Conservation (phyloP, 2,888 invertebrate species). For the Idaea dimidiata region DNA sequence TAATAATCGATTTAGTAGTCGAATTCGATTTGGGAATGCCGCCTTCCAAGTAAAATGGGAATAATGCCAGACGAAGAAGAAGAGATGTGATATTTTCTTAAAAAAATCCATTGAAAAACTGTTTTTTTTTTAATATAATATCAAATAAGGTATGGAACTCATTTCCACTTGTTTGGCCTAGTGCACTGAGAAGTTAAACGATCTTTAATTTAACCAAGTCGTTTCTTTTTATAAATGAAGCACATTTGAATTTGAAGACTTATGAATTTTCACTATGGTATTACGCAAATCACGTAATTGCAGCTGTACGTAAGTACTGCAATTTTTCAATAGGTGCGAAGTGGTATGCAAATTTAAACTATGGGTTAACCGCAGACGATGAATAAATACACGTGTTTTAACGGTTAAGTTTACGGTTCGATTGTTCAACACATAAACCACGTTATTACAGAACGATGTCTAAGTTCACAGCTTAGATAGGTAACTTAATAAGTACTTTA, state of each 20-base stretch:
- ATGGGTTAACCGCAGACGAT: slow-evolving; percentile 40
- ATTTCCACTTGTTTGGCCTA: too few relatives aligned
- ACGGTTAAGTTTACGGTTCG: slow-evolving; percentile 28
- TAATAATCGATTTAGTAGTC: too few relatives aligned
- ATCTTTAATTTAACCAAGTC: not conserved
- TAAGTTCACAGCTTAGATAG: too few relatives aligned
- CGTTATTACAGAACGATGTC: not conserved
- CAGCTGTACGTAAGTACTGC: slow-evolving; percentile 45
- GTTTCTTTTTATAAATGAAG: not conserved
- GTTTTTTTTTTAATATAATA: too few relatives aligned
- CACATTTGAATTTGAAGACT: slow-evolving; percentile 10
- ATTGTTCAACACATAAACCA: slow-evolving; percentile 7
- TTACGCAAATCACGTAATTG: slow-evolving; percentile 66
- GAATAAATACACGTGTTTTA: slow-evolving; percentile 30
- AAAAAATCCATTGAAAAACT: too few relatives aligned
- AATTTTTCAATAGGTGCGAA: slow-evolving; percentile 43
- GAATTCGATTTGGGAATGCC: too few relatives aligned
- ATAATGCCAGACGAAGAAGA: too few relatives aligned
- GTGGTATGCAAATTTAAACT: slow-evolving; percentile 57
- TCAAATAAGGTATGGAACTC: too few relatives aligned
- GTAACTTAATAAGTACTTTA: too few relatives aligned
- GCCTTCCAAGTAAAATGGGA: too few relatives aligned
- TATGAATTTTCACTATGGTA: slow-evolving; percentile 49
- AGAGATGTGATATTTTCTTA: too few relatives aligned
- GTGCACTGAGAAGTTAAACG: too few relatives aligned